phyloP scores from a whole-genome alignment of 2,888 invertebrate genomes.

The Caenorhabditis macrosperma region DNA sequence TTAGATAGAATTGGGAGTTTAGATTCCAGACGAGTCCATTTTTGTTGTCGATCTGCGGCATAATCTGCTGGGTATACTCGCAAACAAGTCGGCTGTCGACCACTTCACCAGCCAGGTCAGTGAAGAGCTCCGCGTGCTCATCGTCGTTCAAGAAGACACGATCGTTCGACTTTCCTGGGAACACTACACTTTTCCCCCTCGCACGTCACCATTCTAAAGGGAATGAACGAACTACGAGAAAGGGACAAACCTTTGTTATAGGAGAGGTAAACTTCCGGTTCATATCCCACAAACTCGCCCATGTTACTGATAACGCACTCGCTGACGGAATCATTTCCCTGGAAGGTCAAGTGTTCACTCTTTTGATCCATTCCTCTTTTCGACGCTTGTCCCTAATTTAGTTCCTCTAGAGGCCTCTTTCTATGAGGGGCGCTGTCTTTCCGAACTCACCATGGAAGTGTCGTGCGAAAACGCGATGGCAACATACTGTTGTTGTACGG shows the following conservation, averaged over 20 bases:
- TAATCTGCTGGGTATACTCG: slow-evolving; percentile 72
- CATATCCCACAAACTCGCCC: slow-evolving; percentile 66
- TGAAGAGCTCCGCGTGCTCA: slow-evolving; percentile 51
- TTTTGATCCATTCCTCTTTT: neutral
- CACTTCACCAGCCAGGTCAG: slow-evolving; percentile 66
- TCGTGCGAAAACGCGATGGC: slow-evolving; percentile 77
- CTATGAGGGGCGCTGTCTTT: neutral
- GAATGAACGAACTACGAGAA: too few species aligned
- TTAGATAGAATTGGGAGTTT: slow-evolving; percentile 72
- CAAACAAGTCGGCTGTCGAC: slow-evolving; percentile 72
- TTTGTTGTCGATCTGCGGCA: slow-evolving; percentile 73
- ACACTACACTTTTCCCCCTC: neutral
- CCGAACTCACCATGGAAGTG: slow-evolving; percentile 68
- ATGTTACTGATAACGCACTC: slow-evolving; percentile 76
- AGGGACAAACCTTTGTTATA: slow-evolving; percentile 69
- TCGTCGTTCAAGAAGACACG: slow-evolving; percentile 72
- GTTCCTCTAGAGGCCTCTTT: neutral
- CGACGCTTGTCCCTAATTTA: too few species aligned
- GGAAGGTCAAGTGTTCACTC: slow-evolving; percentile 25
- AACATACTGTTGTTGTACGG: slow-evolving; percentile 77
- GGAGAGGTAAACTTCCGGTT: slow-evolving; percentile 77
- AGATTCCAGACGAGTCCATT: slow-evolving; percentile 73
- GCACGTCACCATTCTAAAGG: too few species aligned
- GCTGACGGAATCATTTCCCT: slow-evolving; percentile 77
- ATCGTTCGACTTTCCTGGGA: slow-evolving; percentile 70